Evolutionary conservation across 1,140 invertebrate genomes (phyloP).

Genomic region (Plodia interpunctella): DNA sequence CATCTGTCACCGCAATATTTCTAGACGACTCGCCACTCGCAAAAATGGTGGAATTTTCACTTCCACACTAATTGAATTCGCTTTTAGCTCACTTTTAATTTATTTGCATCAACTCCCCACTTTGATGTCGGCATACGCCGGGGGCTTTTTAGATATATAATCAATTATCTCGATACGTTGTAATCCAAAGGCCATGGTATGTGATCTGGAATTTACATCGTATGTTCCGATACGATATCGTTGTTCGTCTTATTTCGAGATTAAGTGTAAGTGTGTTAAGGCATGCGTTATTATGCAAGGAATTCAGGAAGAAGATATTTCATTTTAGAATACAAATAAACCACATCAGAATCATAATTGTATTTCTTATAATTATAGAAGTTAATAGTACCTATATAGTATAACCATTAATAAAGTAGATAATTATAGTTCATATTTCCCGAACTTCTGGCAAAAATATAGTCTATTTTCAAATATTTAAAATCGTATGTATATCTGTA

Average conservation of each 20-base stretch:
- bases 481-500: neutral
- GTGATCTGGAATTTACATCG: slow-evolving; percentile 34
- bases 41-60: slow-evolving; percentile 42
- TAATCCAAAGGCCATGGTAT: slow-evolving; percentile 34
- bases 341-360: too few relatives aligned
- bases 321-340: too few relatives aligned
- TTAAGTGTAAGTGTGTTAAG: slow-evolving; percentile 3
- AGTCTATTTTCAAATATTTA: too few relatives aligned
- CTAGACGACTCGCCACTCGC: neutral
- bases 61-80: slow-evolving; percentile 64
- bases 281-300: too few relatives aligned
- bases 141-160: slow-evolving; percentile 63
- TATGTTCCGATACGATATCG: neutral
- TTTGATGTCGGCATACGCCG: slow-evolving; percentile 54
- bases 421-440: too few relatives aligned
- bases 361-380: too few relatives aligned
- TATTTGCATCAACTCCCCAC: slow-evolving; percentile 53
- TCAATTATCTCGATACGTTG: slow-evolving; percentile 63
- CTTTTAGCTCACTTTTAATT: slow-evolving; percentile 65
- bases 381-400: too few relatives aligned
- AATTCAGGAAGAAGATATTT: too few relatives aligned
- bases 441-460: too few relatives aligned
- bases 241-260: neutral
- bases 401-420: too few relatives aligned
- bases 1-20: neutral